Base-by-base conservation (phyloP, 2,888 invertebrate species). In the Chaetogeoica ovagalla region DNA sequence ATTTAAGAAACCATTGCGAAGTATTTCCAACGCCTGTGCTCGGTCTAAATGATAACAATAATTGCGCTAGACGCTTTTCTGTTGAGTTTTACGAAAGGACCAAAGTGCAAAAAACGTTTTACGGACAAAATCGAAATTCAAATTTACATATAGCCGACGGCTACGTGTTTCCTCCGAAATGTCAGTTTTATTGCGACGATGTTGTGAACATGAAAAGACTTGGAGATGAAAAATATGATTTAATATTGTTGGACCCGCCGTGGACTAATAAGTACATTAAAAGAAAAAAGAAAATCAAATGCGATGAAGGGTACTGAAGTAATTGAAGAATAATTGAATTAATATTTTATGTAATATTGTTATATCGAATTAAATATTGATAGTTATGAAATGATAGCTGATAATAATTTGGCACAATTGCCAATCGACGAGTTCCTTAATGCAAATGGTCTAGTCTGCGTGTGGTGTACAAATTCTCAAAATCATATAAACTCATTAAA, bases 231-330 rank as follows among this genome's bases (percentile, higher is more conserved):
- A 88, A 88, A 82, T 97, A 90, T 88, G 94, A 97, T 86, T 88
- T 96, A 75, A 89, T 98, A 73, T 87, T 97, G 23, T 88, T 97
- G 83, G 98, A 98, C 88, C 98, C 98, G 55, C 97, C 98, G 0
- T 98, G 98, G 98, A 91, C 92, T 89, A 98, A 98, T 86, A 96
- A 96, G 87, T 97, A 94, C 83, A 95, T 97, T 69, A 90, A 95
- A 84, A 90, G 98, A 82, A 88, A 93, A 85, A 93, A 91, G 85
- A 88, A 88, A 83, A 89, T 89, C 81, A 89, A 89, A 85, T 85
- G 86, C 74, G 89, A 90, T 82, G 87, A 91, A 83, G 91, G 91
- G 89, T 93, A 88, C 8, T 59, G 1, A 66, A 85, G 84, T 82
- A 83, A 66, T 75, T n/a, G 0, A 57, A 43, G 15, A 23, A 30